Evolutionary conservation across 1,140 invertebrate genomes (phyloP), one percentile per base, ranked within the genome.

Genomic region (Brachionus paranguensis): DNA sequence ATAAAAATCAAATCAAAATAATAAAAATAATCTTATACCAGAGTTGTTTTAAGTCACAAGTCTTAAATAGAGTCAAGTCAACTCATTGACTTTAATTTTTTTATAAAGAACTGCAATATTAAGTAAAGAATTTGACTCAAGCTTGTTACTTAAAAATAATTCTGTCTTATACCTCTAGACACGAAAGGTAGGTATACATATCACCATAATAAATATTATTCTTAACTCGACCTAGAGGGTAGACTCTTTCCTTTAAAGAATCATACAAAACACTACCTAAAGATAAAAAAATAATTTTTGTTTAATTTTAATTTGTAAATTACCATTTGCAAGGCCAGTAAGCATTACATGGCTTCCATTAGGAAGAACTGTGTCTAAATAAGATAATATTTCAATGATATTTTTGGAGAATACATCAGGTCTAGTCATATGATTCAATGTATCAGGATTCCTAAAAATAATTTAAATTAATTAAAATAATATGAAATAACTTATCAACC

Each of bases 121-220:
- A 33, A 5, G 29, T 33, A 33, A 33, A 5, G 29, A 5, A 3
- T 3, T 33, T 33, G 33, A 37, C 33, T 37, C 6, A 37, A 37
- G 7, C 6, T 37, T 37, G 4, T 37, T 1, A 37, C 33, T 37
- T 37, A 37, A 37, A 37, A 6, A 7, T 5, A 37, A 37, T 8
- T 45, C 53, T 55, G 33, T 17, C 17, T 14, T 84, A 53, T 70
- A 91, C 90, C 86, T 90, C 86, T 86, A 91, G 86, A 84, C 91
- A 91, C 55, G 88, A 89, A 60, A 91, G 88, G 86, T 88, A 91
- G 8, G 88, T 86, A 85, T 91, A 91, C 37, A 91, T 86, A 78
- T 90, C 86, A 37, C 87, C 84, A 84, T 91, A 91, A 27, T 87
- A 89, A 76, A 91, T 87, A 86, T 90, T 89, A 68, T 88, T 87